A percentile compares a stretch with the other conserved stretches of the same genome.
Evolutionary conservation across 1,140 invertebrate genomes (phyloP).

Genomic region (Zophobas atratus): DNA sequence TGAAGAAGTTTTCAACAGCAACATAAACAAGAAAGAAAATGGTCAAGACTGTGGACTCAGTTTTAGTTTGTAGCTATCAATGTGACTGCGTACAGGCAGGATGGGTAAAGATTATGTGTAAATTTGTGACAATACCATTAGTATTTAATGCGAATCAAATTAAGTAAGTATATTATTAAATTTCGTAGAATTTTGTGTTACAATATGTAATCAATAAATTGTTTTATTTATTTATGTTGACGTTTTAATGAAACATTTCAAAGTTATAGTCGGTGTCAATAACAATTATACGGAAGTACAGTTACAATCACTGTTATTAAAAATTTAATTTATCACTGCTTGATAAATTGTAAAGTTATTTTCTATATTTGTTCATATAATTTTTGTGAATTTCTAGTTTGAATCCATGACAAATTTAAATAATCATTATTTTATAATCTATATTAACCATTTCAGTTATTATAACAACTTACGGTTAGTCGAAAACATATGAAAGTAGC

Average conservation of each 20-base stretch:
- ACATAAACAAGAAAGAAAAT: slow-evolving; percentile 20
- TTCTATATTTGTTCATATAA: too few species aligned
- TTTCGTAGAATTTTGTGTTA: slow-evolving; percentile 54
- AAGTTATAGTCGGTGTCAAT: too few species aligned
- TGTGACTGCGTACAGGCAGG: slow-evolving; percentile 51
- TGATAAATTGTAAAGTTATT: too few species aligned
- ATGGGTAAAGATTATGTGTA: slow-evolving; percentile 53
- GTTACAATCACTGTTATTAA: too few species aligned
- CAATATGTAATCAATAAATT: slow-evolving; percentile 60
- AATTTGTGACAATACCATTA: slow-evolving; percentile 62
- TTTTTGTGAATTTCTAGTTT: too few species aligned
- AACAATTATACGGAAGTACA: too few species aligned
- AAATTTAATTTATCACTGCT: too few species aligned
- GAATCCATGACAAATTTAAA: too few species aligned
- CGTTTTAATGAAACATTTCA: slow-evolving; percentile 13
- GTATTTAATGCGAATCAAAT: slow-evolving; percentile 53
- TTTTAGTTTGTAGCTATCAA: slow-evolving; percentile 53
- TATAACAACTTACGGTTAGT: too few species aligned
- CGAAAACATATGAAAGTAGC: too few species aligned
- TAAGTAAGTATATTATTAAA: slow-evolving; percentile 54
- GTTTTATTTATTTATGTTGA: slow-evolving; percentile 58
- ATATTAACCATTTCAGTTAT: too few species aligned
- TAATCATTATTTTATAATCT: too few species aligned
- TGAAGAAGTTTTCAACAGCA: slow-evolving; percentile 12
- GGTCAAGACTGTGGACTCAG: slow-evolving; percentile 16